Base-by-base conservation (phyloP, 2,113 vertebrate genomes). In the Engystomops pustulosus region DNA sequence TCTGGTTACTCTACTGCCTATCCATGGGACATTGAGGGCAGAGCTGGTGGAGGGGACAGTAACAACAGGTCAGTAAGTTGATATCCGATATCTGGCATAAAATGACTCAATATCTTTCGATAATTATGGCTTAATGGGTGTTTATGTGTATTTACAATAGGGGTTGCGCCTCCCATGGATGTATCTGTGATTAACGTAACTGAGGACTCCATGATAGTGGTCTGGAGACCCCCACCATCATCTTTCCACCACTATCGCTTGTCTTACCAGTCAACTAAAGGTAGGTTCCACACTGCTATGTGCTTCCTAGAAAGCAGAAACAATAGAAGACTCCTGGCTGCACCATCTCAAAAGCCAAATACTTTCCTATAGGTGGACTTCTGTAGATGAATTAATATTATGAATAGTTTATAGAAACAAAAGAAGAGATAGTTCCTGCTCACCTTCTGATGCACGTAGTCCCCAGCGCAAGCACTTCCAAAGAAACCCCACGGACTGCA, bases 191-290 rank as follows among this genome's bases (percentile, higher is more conserved):
- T 94, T 4, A 97, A 96, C 0, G 88, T 98, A 84, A 97, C 95
- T 0, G 96, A 97, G 86, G 94, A 97, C 76, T 93, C 95, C 0
- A 90, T 98, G 85, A 91, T 85, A 0, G 62, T 99, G 77, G 95
- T 93, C 74, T 99, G 98, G 98, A 93, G 90, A 69, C 92, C 91
- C 86, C 97, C 98, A 0, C 76, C 94, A 0, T 93, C 97, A 76
- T 67, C 91, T 18, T 96, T 99, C 1, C 95, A 98, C 87, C 96
- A 97, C 88, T 99, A 99, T 12, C 95, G 96, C 81, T 93, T 99
- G 78, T 96, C 96, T 2, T 98, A 97, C 87, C 94, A 94, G 41
- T 94, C 95, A 2, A 91, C 90, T 0, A 94, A 93, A 97, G 97
- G 97, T 98, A 78, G 4, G 10, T 11, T 4, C 36, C 18, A 12